These are phyloP conservation scores for Carpatolechia fugitivella DNA, from an alignment of 2,888 invertebrate species.

Conservation along the genomic window DNA sequence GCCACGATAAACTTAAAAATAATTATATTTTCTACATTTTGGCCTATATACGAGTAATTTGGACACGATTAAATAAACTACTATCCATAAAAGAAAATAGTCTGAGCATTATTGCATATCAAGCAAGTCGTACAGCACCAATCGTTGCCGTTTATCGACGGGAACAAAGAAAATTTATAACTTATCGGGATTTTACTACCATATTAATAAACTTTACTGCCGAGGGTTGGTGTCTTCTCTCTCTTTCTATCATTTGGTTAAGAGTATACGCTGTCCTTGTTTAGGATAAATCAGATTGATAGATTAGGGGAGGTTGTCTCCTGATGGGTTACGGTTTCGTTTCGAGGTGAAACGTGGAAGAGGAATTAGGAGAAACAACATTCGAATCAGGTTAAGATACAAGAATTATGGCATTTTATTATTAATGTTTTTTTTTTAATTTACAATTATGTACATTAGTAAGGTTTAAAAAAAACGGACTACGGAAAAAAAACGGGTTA, in stretches of 20 bases:
- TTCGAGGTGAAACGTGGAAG: neutral
- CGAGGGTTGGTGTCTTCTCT: neutral
- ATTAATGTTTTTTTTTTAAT: too few species aligned
- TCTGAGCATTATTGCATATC: too few species aligned
- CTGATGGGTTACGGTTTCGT: neutral
- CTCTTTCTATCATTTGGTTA: neutral
- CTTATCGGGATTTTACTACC: constrained; percentile 10
- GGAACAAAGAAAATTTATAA: constrained; percentile 7
- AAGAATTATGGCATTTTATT: neutral
- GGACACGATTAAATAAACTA: too few species aligned
- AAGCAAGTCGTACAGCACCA: neutral
- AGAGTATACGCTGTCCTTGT: neutral
- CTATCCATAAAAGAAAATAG: neutral
- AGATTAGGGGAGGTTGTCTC: neutral
- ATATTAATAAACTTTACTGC: constrained; percentile 13
- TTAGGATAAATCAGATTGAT: constrained; percentile 1
- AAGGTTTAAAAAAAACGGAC: too few species aligned
- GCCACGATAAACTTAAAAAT: too few species aligned
- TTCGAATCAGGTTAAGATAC: neutral
- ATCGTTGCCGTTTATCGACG: neutral
- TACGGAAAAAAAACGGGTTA: too few species aligned
- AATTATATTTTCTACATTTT: too few species aligned
- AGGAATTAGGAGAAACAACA: neutral
- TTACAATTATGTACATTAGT: too few species aligned
- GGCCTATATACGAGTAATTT: too few species aligned